Evolutionary conservation across 2,888 invertebrate species (phyloP).

Genomic region (Drosophila setosimentum): DNA sequence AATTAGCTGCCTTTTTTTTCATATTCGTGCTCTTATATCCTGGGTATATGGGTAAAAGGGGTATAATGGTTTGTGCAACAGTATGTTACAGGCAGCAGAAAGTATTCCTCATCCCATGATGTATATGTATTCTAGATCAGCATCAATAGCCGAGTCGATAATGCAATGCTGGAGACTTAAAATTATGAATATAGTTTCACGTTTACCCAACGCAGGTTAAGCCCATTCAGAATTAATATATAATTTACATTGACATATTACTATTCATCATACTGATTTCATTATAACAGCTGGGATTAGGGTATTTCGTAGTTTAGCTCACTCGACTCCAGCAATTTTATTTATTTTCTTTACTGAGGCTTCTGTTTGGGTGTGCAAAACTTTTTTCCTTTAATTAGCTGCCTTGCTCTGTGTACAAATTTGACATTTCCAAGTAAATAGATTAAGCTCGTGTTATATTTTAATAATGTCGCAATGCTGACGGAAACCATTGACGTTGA

Average conservation of each 20-base stretch:
- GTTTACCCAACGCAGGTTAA: too few relatives aligned
- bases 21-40: conserved; percentile 31
- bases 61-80: neutral
- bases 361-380: conserved; percentile 46
- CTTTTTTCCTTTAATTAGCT: conserved; percentile 58
- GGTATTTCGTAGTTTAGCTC: neutral
- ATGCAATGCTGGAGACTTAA: too few relatives aligned
- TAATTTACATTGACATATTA: too few relatives aligned
- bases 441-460: conserved; percentile 3
- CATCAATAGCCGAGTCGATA: too few relatives aligned
- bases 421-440: conserved; percentile 51
- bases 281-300: neutral
- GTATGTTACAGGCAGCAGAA: neutral
- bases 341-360: conserved; percentile 1
- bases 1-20: conserved; percentile 52
- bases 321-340: neutral
- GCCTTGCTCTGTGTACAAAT: conserved; percentile 37
- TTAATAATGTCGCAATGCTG: conserved; percentile 28
- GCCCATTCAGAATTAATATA: too few relatives aligned
- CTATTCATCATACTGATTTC: neutral
- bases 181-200: too few relatives aligned
- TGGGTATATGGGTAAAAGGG: neutral
- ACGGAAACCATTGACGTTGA: conserved; percentile 46
- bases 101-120: neutral
- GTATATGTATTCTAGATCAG: neutral